Conservation (phyloP, 2,113 vertebrate species). For the Hippocampus abdominalis region DNA sequence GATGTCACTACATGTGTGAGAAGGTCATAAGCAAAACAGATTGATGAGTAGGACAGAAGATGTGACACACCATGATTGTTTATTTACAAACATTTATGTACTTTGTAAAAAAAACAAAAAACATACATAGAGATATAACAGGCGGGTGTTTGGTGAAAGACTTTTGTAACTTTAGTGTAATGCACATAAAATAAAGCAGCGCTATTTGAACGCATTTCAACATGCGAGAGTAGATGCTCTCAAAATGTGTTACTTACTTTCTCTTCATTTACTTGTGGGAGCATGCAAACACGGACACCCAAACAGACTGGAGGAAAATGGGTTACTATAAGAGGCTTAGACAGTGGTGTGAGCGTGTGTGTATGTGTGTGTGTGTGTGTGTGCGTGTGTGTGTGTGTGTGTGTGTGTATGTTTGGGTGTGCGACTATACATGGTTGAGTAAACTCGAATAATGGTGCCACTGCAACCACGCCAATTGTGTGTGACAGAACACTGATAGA, state of each 20-base stretch:
- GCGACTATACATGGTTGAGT: conserved; percentile 34
- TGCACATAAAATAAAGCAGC: not conserved
- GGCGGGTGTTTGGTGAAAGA: not conserved
- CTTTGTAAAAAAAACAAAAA: not conserved
- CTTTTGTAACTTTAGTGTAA: not conserved
- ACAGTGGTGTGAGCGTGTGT: not conserved
- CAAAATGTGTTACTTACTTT: conserved; percentile 14
- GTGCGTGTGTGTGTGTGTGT: conserved; percentile 21
- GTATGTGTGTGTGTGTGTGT: not conserved
- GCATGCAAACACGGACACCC: conserved; percentile 36
- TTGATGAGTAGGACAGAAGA: conserved; percentile 21
- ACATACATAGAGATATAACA: not conserved
- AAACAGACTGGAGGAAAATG: conserved; percentile 50
- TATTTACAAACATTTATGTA: not conserved
- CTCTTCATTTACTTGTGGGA: conserved; percentile 33
- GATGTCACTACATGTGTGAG: conserved; percentile 25
- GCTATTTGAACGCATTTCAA: not conserved
- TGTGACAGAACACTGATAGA: conserved; percentile 54
- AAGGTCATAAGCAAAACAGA: conserved; percentile 33
- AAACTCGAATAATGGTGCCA: conserved; percentile 46
- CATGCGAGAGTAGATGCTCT: not conserved
- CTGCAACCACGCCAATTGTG: conserved; percentile 20
- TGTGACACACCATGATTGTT: not conserved
- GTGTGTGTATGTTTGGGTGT: conserved; percentile 22
- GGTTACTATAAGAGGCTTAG: conserved; percentile 62